Conservation (phyloP, 2,797 vertebrate genomes). For the Caiman crocodilus region DNA sequence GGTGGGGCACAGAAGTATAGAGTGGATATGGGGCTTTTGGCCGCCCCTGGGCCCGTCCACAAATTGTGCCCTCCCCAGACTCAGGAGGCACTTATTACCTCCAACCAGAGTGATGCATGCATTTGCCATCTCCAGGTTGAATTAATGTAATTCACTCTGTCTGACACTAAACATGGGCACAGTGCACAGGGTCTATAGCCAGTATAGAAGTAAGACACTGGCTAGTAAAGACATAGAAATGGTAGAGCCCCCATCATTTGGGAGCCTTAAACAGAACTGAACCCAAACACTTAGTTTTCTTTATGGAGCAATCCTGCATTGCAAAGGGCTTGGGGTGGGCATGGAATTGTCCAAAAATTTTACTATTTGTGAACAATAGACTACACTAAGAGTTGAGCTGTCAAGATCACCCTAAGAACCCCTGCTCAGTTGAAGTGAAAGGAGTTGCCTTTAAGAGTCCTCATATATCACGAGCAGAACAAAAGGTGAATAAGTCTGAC, state of each 20-base stretch:
- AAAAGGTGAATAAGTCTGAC: neutral
- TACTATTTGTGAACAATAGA: neutral
- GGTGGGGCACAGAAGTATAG: no score
- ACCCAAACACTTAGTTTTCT: neutral
- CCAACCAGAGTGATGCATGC: neutral
- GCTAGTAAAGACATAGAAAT: neutral
- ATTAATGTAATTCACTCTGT: neutral
- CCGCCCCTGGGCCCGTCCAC: no score
- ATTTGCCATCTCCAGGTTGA: neutral
- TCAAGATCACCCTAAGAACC: neutral
- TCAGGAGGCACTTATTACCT: no score
- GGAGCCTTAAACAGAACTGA: neutral
- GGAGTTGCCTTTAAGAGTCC: neutral
- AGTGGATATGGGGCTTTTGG: no score
- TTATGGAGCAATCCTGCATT: neutral
- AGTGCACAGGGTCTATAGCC: neutral
- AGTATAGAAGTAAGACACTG: neutral
- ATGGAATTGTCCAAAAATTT: neutral
- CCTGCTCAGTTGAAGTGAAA: no score
- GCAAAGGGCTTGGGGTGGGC: neutral
- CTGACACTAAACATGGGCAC: neutral
- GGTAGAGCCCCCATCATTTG: neutral
- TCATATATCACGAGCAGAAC: neutral
- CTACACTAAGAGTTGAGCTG: neutral
- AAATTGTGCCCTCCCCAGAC: no score